A percentile compares a stretch with the other conserved stretches of the same genome.
Evolutionary conservation across 92 coral and sea anemone genomes (phyloP).

Genomic region (Parazoanthus darwini): DNA sequence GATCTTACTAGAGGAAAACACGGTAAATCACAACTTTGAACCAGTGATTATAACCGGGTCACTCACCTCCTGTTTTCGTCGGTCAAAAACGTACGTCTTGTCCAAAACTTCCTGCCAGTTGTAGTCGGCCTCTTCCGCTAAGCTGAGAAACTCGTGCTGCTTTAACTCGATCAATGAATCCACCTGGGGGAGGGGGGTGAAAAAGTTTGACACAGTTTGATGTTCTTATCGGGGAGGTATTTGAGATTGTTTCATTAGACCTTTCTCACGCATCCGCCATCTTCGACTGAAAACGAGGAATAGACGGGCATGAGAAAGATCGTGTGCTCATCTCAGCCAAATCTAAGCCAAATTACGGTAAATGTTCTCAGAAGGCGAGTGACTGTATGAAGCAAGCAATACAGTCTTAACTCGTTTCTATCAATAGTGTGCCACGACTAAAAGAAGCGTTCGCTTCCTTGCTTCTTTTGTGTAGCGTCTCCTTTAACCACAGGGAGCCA

Average conservation of each 20-base stretch:
- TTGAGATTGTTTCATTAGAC: not conserved
- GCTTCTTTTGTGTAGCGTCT: too few relatives aligned
- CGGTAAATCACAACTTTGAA: too few relatives aligned
- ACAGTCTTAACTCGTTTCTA: too few relatives aligned
- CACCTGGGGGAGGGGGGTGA: constrained; percentile 55
- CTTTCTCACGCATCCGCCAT: not conserved
- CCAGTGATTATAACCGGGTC: not conserved
- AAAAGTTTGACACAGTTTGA: not conserved
- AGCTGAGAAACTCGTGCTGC: constrained; percentile 83
- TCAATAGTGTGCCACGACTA: too few relatives aligned
- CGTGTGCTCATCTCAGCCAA: not conserved
- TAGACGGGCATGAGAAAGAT: not conserved
- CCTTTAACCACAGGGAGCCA: too few relatives aligned
- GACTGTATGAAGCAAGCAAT: too few relatives aligned
- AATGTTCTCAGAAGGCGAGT: too few relatives aligned
- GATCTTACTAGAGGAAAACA: too few relatives aligned
- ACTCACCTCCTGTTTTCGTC: constrained; percentile 70
- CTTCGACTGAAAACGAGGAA: not conserved
- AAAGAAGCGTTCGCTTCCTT: too few relatives aligned
- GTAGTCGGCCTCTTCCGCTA: constrained; percentile 83
- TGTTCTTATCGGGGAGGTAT: not conserved
- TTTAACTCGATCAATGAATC: constrained; percentile 82
- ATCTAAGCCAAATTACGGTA: too few relatives aligned
- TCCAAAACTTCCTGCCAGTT: constrained; percentile 87
- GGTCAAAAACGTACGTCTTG: constrained; percentile 77